Base-by-base conservation (phyloP, 2,797 vertebrate genomes). In the Chaenodraco wilsoni region DNA sequence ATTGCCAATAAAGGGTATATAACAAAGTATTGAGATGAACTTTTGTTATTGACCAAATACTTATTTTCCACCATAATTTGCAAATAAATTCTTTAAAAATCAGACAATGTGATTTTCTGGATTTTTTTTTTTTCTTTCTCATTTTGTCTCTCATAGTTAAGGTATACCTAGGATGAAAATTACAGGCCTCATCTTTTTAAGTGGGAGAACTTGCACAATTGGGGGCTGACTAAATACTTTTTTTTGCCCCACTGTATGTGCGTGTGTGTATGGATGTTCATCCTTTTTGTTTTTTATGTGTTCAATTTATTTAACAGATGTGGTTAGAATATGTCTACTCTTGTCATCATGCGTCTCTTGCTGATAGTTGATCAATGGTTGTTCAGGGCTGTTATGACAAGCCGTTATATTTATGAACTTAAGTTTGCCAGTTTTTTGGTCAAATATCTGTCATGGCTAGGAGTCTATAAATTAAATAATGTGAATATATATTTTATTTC, bases 351-450 rank as follows among this genome's bases (percentile, higher is more conserved):
- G 16, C 57, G 56, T 43, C 23, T 76, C 12, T 60, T 58, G 12
- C 46, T 74, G 56, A 57, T 65, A 50, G 50, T 21, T 74, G 75
- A 81, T 84, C 57, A 77, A 46, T 87, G 61, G 19, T 12, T 70
- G 40, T 72, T 21, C 27, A 19, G 11, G 37, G 40, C 21, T 74
- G 64, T 79, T 86, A 23, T 80, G 78, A 82, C 71, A 71, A 48
- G 7, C 33, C 5, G 33, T 37, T 37, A 37, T 37, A 37, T 9
- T 70, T 57, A 63, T 60, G 59, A 80, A 59, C 40, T 31, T 19
- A 5, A 51, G 48, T 61, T 49, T 65, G 15, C 33, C 46, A 11
- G 12, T 44, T 44, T 65, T 46, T 65, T 55, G 33, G 55, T 73
- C 27, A 45, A 6, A n/a, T 50, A 48, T 81, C 41, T 43, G 51